Base-by-base conservation (phyloP, 1,140 invertebrate species). In the Apis florea region DNA sequence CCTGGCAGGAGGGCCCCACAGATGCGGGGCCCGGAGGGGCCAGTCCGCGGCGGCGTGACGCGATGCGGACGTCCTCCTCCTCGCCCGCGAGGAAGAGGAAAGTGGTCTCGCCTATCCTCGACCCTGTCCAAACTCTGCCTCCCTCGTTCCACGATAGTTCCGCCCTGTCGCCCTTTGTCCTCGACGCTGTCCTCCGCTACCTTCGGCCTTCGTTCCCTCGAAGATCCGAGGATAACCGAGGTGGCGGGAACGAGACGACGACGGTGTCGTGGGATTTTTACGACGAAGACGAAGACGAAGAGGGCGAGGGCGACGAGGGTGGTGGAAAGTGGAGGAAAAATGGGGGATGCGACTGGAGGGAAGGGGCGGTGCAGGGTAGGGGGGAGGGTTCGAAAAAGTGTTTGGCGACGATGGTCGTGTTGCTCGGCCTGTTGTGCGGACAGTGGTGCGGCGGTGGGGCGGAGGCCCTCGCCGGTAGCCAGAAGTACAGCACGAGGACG, bases 401-500 rank as follows among this genome's bases (percentile, higher is more conserved):
- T 64, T 66, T 91, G 85, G 89, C 86, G 78, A 79, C 88, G 61
- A 74, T 91, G 59, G 73, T 92, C 90, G 90, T 95, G 87, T 91
- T 94, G 90, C 89, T 94, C 89, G 92, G 94, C 87, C 90, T 94
- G 89, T 92, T 93, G 91, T 90, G 92, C 81, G 91, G 90, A 83
- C 88, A 85, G 75, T 88, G 92, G 89, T 85, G 88, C 83, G 40
- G 90, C 1, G 82, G 75, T 21, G 71, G 51, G 21, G 89, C 87
- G 26, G 91, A 91, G 12, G 90, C 90, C 88, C 89, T 94, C 92
- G 76, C 93, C 94, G 88, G 93, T 91, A 89, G 93, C 94, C 95
- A 96, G 91, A 97, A 97, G 92, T 96, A 97, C 90, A 96, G 96
- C 93, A 96, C 97, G 67, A 95, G 97, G 80, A 95, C 97, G 53